Evolutionary conservation across 2,113 vertebrate genomes (phyloP).

Genomic region (Cyprinodon brontotheroides): DNA sequence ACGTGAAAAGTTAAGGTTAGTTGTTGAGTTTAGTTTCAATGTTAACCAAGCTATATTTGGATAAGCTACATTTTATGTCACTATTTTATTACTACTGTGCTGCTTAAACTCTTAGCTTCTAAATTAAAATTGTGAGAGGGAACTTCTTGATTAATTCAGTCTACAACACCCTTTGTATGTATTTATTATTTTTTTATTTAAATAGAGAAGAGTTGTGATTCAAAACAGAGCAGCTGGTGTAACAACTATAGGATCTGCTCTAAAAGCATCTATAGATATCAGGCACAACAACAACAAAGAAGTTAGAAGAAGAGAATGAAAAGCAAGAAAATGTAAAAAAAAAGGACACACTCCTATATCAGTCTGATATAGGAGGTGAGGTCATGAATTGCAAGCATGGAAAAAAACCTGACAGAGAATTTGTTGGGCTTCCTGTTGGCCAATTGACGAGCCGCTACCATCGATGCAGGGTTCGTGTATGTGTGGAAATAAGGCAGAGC

Average conservation of each 20-base stretch:
- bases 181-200: no score
- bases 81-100: no score
- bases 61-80: no score
- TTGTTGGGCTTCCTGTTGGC: conserved; percentile 57
- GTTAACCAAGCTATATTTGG: no score
- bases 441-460: conserved; percentile 44
- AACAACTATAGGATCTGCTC: conserved; percentile 31
- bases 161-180: no score
- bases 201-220: no score
- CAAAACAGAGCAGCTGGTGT: not conserved
- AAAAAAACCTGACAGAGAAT: conserved; percentile 53
- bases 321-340: not conserved
- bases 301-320: not conserved
- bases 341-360: not conserved
- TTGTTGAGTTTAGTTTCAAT: no score
- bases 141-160: no score
- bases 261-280: not conserved
- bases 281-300: not conserved
- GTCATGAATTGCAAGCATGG: conserved; percentile 44
- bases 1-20: no score
- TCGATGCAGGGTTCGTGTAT: conserved; percentile 31
- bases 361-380: conserved; percentile 26
- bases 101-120: no score
- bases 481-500: conserved; percentile 43
- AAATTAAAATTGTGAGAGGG: no score